These are phyloP conservation scores for Colletes latitarsis DNA, from an alignment of 1,140 invertebrate species.

Conservation along the genomic window DNA sequence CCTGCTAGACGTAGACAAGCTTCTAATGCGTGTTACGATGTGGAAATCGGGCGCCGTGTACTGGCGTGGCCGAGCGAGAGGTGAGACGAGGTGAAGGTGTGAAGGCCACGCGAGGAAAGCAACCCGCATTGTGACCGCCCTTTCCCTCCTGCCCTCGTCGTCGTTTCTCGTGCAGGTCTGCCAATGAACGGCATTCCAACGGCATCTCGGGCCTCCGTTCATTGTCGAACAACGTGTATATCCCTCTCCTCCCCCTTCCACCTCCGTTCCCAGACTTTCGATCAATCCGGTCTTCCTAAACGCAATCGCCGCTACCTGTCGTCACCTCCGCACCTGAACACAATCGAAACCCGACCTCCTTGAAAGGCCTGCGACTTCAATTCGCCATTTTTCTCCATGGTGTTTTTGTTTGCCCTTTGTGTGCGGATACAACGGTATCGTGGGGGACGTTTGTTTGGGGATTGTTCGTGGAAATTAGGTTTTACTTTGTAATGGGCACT, in stretches of 20 bases:
- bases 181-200: constrained; percentile 60
- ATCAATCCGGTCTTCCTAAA: constrained; percentile 47
- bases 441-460: background rate
- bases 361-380: background rate
- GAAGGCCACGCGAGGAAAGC: constrained; percentile 60
- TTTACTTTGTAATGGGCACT: too few species aligned
- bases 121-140: constrained; percentile 43
- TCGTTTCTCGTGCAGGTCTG: constrained; percentile 43
- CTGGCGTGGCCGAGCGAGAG: constrained; percentile 24
- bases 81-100: constrained; percentile 48
- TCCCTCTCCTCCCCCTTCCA: background rate
- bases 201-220: constrained; percentile 46
- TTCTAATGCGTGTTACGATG: constrained; percentile 31
- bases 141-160: background rate
- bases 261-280: constrained; percentile 18
- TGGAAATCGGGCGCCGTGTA: constrained; percentile 33
- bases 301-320: constrained; percentile 27
- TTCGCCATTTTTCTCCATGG: background rate
- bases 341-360: constrained; percentile 11
- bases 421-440: too few species aligned
- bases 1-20: constrained; percentile 16
- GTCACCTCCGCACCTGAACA: constrained; percentile 28
- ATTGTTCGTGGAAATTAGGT: too few species aligned
- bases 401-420: background rate
- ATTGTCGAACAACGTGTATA: constrained; percentile 30